Percentiles rank a stretch among this genome's conserved stretches.
phyloP scores from a whole-genome alignment of 2,113 vertebrate genomes.

The Amblyopsis rosae region DNA sequence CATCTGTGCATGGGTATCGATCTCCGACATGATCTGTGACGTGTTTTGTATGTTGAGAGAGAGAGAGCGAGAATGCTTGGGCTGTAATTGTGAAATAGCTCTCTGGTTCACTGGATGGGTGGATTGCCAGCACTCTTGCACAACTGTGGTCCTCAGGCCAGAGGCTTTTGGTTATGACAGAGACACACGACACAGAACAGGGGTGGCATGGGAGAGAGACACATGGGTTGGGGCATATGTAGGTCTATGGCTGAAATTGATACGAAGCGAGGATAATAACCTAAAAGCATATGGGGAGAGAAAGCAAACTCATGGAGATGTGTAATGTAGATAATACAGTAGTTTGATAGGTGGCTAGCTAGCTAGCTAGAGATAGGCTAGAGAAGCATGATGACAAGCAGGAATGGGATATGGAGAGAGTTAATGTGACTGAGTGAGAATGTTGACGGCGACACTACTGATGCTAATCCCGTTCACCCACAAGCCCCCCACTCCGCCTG shows the following conservation, averaged over 20 bases:
- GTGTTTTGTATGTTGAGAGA: constrained; percentile 5
- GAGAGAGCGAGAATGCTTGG: not conserved
- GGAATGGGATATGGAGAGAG: constrained; percentile 14
- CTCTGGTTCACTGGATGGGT: constrained; percentile 23
- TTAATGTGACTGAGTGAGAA: constrained; percentile 19
- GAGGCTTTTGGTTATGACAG: not conserved
- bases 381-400: not conserved
- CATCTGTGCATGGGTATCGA: constrained; percentile 24
- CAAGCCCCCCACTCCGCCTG: constrained; percentile 17
- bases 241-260: not conserved
- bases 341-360: not conserved
- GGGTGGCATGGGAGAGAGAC: not conserved
- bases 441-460: constrained; percentile 24
- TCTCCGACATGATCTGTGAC: constrained; percentile 31
- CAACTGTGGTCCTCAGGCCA: constrained; percentile 10
- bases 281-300: too few species aligned
- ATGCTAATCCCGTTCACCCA: constrained; percentile 40
- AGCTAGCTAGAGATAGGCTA: not conserved
- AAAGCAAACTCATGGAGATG: too few species aligned
- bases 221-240: not conserved
- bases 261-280: too few species aligned
- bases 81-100: constrained; percentile 4
- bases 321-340: not conserved
- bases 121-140: constrained; percentile 21
- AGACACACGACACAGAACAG: not conserved